A percentile compares a stretch with the other conserved stretches of the same genome.
phyloP scores from a whole-genome alignment of 2,797 vertebrate species.

The Lepilemur septentrionalis region DNA sequence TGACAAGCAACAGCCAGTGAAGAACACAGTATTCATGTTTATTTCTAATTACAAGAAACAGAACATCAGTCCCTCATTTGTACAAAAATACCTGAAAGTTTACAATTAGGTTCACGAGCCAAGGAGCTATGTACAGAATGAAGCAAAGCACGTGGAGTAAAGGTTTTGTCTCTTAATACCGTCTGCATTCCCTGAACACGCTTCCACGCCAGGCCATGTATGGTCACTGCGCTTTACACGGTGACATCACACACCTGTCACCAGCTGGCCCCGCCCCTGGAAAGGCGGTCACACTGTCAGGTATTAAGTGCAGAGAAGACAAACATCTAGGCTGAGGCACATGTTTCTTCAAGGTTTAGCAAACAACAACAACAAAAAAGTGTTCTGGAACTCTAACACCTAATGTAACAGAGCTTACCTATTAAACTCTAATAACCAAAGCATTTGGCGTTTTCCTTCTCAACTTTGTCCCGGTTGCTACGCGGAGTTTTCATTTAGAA shows the following conservation, averaged over 20 bases:
- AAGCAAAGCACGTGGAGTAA: conserved; percentile 93
- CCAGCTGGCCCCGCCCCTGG: conserved; percentile 85
- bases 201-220: conserved; percentile 85
- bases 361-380: conserved; percentile 84
- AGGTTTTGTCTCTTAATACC: conserved; percentile 90
- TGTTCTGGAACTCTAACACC: conserved; percentile 80
- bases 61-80: conserved; percentile 98
- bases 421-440: conserved; percentile 79
- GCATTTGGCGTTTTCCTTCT: conserved; percentile 77
- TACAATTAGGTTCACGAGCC: conserved; percentile 96
- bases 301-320: conserved; percentile 88
- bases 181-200: conserved; percentile 93
- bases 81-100: conserved; percentile 99
- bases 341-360: conserved; percentile 87
- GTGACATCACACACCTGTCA: conserved; percentile 85
- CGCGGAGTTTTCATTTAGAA: conserved; percentile 85
- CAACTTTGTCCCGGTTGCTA: conserved; percentile 85
- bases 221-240: conserved; percentile 88
- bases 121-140: conserved; percentile 94
- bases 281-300: conserved; percentile 85
- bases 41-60: conserved; percentile 99
- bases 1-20: conserved; percentile 77
- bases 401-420: conserved; percentile 83
- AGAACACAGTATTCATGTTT: conserved; percentile 96
- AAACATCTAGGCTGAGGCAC: conserved; percentile 90